A percentile compares a stretch with the other conserved stretches of the same genome.
These are phyloP conservation scores for Megaleporinus macrocephalus DNA, from an alignment of 2,113 vertebrate species.

Conservation along the genomic window DNA sequence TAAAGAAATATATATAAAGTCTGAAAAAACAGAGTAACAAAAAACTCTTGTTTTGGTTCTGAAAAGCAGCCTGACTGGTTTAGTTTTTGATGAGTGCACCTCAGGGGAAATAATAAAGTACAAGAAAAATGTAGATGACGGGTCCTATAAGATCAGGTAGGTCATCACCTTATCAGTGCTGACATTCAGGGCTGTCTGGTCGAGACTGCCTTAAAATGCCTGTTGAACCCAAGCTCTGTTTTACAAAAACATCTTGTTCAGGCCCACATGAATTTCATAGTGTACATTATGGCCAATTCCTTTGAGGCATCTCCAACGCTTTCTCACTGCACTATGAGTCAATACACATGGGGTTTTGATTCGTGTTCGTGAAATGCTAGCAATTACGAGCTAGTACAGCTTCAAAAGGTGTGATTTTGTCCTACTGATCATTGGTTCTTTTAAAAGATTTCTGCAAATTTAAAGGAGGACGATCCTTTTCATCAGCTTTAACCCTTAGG, in stretches of 20 bases:
- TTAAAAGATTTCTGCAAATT: background rate
- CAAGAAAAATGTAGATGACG: too few relatives aligned
- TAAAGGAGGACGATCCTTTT: too few relatives aligned
- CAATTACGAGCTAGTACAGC: background rate
- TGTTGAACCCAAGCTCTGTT: background rate
- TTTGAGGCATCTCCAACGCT: background rate
- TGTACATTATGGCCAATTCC: background rate
- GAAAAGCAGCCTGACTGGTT: too few relatives aligned
- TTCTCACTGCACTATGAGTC: background rate
- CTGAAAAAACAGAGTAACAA: too few relatives aligned
- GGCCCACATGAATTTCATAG: background rate
- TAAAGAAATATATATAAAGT: too few relatives aligned
- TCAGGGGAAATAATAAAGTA: too few relatives aligned
- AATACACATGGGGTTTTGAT: background rate
- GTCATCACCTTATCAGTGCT: background rate
- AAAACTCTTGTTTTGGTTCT: too few relatives aligned
- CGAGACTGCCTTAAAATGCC: background rate
- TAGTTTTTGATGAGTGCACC: too few relatives aligned
- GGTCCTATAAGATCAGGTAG: background rate
- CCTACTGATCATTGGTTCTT: background rate
- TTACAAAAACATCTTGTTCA: background rate
- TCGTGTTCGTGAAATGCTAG: background rate
- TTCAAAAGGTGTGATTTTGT: background rate
- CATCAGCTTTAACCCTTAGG: too few relatives aligned
- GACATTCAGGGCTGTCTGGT: background rate